A percentile compares a stretch with the other conserved stretches of the same genome.
These are phyloP conservation scores for Luperina testacea DNA, from an alignment of 2,888 invertebrate species.

Conservation along the genomic window DNA sequence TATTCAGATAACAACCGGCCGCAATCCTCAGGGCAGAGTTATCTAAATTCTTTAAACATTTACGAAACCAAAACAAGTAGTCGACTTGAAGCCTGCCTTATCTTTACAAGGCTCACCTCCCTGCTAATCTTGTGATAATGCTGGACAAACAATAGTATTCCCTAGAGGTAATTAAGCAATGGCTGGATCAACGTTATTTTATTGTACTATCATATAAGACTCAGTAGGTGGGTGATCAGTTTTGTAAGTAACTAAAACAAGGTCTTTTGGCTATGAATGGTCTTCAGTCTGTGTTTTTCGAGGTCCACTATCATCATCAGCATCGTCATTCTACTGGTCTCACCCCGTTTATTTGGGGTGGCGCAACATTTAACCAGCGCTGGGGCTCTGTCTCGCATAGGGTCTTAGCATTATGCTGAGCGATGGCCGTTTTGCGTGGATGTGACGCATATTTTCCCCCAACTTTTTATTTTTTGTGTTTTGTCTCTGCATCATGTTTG, in stretches of 20 bases:
- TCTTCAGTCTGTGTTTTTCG: background rate
- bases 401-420: too few species aligned
- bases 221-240: constrained; percentile 26
- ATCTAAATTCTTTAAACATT: constrained; percentile 74
- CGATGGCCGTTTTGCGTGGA: background rate
- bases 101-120: constrained; percentile 75
- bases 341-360: background rate
- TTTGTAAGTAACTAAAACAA: constrained; percentile 14
- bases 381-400: background rate
- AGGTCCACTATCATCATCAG: background rate
- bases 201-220: constrained; percentile 45
- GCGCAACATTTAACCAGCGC: background rate
- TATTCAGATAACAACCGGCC: constrained; percentile 56
- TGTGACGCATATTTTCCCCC: background rate
- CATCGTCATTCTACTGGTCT: background rate
- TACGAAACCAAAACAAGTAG: constrained; percentile 76
- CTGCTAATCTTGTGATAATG: constrained; percentile 76
- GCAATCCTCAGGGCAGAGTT: constrained; percentile 56
- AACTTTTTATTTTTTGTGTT: background rate
- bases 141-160: constrained; percentile 73
- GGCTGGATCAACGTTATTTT: constrained; percentile 56
- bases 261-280: constrained; percentile 1
- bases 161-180: constrained; percentile 71
- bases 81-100: constrained; percentile 63
- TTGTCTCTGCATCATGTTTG: background rate